Evolutionary conservation across 2,888 invertebrate species (phyloP), one percentile per base, ranked within the genome.

Genomic region (Atethmia centrago): DNA sequence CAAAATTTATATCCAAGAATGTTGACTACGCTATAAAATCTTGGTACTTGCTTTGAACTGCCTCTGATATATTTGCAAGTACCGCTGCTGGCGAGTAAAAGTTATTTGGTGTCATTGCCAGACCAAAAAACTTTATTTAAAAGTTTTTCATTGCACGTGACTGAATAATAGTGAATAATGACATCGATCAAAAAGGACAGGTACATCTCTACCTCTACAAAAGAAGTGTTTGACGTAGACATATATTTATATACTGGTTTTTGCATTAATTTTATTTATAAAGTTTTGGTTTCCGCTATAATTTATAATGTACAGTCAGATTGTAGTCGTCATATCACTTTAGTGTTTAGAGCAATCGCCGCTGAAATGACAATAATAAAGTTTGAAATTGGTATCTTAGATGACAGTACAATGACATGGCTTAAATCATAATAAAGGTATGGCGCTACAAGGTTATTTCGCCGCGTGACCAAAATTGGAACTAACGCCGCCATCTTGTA

Each of bases 231-330:
- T 12, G 25, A 19, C 40, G n/a, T 14, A 8, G 61, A 45, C 28
- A 21, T 70, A 45, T 36, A 21, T 64, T 59, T 53, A 42, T 28
- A 45, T 31, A 9, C 19, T 25, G 5, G 0, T 31, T 82, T 83
- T 75, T 80, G 58, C 40, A 40, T 40, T 66, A 62, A 71, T 75
- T 83, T 75, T 75, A 69, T 84, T 69, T 58, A 36, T 49, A 71
- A 71, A 71, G 56, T 40, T 73, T 67, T 71, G 40, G 19, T 68
- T 71, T 82, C 82, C 81, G 71, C 55, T 40, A 69, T 65, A 25
- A 51, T n/a, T 25, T 58, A 10, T 71, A 67, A 74, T 64, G 25
- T 74, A 63, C 42, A 49, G 28, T 36, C 36, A 63, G 8, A 74
- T 67, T 64, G 47, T 40, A 28, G 74, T 70, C 59, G 59, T 64